Conservation (phyloP, 2,888 invertebrate species). For the Abscondita cerata region DNA sequence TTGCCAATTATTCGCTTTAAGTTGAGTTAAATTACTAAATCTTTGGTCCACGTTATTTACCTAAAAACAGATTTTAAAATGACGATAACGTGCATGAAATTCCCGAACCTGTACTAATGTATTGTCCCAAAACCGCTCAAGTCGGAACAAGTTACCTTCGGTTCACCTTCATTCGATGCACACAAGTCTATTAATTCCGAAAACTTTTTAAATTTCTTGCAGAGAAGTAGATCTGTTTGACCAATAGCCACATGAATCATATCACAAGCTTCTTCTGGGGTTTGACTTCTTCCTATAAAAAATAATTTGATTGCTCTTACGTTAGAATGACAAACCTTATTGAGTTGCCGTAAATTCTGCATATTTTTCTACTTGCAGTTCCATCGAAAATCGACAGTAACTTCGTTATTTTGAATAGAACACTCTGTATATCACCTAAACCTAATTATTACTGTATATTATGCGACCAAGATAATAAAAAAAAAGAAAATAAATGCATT, state of each 20-base stretch:
- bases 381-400: too few relatives aligned
- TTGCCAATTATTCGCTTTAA: slow-evolving; percentile 62
- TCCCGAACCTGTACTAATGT: slow-evolving; percentile 80
- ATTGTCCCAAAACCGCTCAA: slow-evolving; percentile 89
- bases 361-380: too few relatives aligned
- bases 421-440: too few relatives aligned
- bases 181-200: slow-evolving; percentile 63
- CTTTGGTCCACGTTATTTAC: slow-evolving; percentile 70
- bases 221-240: slow-evolving; percentile 77
- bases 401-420: too few relatives aligned
- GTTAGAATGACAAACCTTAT: too few relatives aligned
- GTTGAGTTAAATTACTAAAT: slow-evolving; percentile 62
- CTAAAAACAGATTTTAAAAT: slow-evolving; percentile 45
- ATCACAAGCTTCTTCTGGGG: slow-evolving; percentile 65
- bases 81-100: neutral
- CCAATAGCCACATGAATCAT: slow-evolving; percentile 76
- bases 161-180: slow-evolving; percentile 54
- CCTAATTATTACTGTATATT: too few relatives aligned
- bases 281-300: slow-evolving; percentile 41
- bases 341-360: too few relatives aligned
- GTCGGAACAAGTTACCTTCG: slow-evolving; percentile 70
- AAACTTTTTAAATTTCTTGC: slow-evolving; percentile 82
- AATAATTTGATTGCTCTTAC: too few relatives aligned
- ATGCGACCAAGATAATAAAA: too few relatives aligned
- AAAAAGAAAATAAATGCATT: too few relatives aligned